Evolutionary conservation across 1,140 invertebrate genomes (phyloP), one percentile per base, ranked within the genome.

Genomic region (Lordiphosa clarofinis): DNA sequence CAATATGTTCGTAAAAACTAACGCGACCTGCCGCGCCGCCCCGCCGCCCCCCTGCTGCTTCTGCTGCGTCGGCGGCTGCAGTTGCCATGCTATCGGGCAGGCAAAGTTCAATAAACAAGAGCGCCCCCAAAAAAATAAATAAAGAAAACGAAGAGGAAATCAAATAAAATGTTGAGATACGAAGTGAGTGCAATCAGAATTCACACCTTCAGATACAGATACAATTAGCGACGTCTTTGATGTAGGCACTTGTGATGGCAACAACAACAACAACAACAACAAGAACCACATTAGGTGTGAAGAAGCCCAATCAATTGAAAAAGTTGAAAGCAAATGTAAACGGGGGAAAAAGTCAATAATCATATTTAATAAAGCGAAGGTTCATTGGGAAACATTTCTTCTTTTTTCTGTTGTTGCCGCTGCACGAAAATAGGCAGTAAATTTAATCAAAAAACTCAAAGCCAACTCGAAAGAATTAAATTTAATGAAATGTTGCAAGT

Each of bases 191-290:
- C 73, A 81, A 81, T 81, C 71, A 67, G 50, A 81, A 56, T 69
- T 81, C 66, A 65, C 70, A 81, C 75, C 71, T 79, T 67, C 44
- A 46, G 55, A 37, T 53, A 43, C 12, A 4, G 47, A 56, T 71
- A 64, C 75, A 81, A 81, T 81, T 81, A 81, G 75, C 66, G 62
- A 71, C 70, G 61, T 62, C 61, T 61, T 81, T 81, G 76, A 81
- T 75, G 76, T 72, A 42, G 76, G 56, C 54, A 73, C 68, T 64
- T 49, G 55, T 54, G 58, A 56, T 59, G 58, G 21, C 21, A 5
- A 54, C 64, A 71, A 70, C 56, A 71, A 43, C 53, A 65, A 28
- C 33, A 55, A 39, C 21, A 56, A 61, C 46, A 56, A 66, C 36
- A 47, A 24, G 12, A 15, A 4, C 28, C 28, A 31, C 19, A 19